These are phyloP conservation scores for Phymanthus crucifer DNA, from an alignment of 92 coral and sea anemone genomes.

Conservation along the genomic window DNA sequence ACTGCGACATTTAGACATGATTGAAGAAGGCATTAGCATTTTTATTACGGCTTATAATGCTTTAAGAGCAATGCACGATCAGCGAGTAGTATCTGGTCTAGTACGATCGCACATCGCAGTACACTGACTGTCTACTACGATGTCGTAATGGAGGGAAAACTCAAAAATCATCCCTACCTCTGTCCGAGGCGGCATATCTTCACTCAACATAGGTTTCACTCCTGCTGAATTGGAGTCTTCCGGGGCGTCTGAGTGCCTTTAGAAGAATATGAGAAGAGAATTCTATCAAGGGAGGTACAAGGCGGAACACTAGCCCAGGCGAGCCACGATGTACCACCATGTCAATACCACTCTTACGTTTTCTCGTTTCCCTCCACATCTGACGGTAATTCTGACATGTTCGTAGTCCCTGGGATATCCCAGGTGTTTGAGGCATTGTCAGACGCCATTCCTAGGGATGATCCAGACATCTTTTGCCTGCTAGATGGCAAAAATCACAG, in stretches of 20 bases:
- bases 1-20: neutral
- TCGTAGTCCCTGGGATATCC: constrained; percentile 10
- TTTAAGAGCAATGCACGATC: neutral
- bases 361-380: neutral
- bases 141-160: neutral
- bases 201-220: constrained; percentile 1
- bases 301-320: neutral
- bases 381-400: neutral
- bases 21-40: neutral
- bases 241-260: constrained; percentile 43
- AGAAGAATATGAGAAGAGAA: constrained; percentile 35
- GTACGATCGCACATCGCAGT: neutral
- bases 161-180: constrained; percentile 12
- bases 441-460: constrained; percentile 24
- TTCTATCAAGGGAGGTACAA: neutral
- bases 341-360: constrained; percentile 10
- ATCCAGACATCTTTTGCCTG: constrained; percentile 1
- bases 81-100: neutral
- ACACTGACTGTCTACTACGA: neutral
- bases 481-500: neutral
- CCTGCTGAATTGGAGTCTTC: constrained; percentile 34
- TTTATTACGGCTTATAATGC: neutral
- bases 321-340: neutral
- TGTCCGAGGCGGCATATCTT: constrained; percentile 20
- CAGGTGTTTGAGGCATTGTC: constrained; percentile 10